Percentiles rank a stretch among this genome's conserved stretches.
Conservation (phyloP, 2,888 invertebrate genomes). For the Lasioglossum malachurum region DNA sequence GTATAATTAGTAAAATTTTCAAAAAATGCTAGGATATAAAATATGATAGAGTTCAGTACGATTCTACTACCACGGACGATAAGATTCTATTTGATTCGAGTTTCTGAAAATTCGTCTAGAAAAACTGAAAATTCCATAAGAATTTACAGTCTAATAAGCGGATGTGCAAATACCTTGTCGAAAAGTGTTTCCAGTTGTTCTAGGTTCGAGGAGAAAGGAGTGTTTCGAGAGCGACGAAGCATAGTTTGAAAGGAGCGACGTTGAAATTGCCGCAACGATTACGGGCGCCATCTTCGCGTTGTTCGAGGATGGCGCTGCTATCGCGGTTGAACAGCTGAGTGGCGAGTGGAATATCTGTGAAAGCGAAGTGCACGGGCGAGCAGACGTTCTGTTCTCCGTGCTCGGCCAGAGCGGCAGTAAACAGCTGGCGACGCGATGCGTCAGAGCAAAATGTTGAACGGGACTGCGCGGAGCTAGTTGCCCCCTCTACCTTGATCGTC, state of each 20-base stretch:
- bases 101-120: too few relatives aligned
- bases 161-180: too few relatives aligned
- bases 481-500: constrained; percentile 46
- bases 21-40: too few relatives aligned
- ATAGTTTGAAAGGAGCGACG: neutral
- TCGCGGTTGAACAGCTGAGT: constrained; percentile 56
- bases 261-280: constrained; percentile 34
- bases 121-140: too few relatives aligned
- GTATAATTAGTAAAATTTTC: neutral
- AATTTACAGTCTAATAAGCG: too few relatives aligned
- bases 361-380: constrained; percentile 36
- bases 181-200: too few relatives aligned
- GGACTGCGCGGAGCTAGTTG: constrained; percentile 70
- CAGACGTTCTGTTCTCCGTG: constrained; percentile 75
- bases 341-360: constrained; percentile 65
- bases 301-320: constrained; percentile 35
- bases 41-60: too few relatives aligned
- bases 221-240: neutral
- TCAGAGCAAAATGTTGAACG: constrained; percentile 77
- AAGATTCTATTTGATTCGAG: too few relatives aligned
- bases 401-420: constrained; percentile 75
- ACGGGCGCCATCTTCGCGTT: constrained; percentile 36
- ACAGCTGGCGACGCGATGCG: constrained; percentile 83
- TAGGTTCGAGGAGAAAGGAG: neutral
- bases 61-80: too few relatives aligned